A percentile compares a stretch with the other conserved stretches of the same genome.
Evolutionary conservation across 2,113 vertebrate species (phyloP).

Genomic region (Pituophis catenifer): DNA sequence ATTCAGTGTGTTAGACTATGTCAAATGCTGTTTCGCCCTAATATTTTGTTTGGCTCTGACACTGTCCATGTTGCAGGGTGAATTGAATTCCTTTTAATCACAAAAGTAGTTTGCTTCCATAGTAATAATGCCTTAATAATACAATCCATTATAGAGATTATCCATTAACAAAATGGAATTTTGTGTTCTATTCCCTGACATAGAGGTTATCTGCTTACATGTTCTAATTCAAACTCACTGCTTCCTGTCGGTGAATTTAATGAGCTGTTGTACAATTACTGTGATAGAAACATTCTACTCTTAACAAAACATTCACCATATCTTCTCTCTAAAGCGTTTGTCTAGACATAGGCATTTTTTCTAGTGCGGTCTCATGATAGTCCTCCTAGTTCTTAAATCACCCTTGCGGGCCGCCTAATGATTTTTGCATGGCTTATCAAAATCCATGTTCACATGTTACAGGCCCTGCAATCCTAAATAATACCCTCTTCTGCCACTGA

Average conservation of each 20-base stretch:
- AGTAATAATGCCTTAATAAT: neutral
- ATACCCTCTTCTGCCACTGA: neutral
- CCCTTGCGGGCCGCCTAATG: neutral
- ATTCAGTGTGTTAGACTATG: neutral
- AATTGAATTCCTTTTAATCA: neutral
- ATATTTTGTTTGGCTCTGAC: neutral
- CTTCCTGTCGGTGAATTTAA: neutral
- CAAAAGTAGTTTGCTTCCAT: neutral
- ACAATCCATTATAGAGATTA: neutral
- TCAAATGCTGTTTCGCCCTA: neutral
- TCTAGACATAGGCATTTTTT: neutral
- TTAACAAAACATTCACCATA: neutral
- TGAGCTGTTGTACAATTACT: neutral
- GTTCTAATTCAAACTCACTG: neutral
- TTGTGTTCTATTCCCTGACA: neutral
- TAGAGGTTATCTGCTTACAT: neutral
- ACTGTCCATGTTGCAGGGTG: neutral
- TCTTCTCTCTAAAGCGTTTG: neutral
- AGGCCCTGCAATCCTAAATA: slow-evolving; percentile 5
- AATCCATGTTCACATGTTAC: neutral
- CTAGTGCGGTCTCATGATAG: neutral
- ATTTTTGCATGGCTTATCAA: neutral
- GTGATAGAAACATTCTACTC: neutral
- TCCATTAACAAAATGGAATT: neutral
- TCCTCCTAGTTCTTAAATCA: neutral